Conservation (phyloP, 2,888 invertebrate species). For the Mimachlamys varia region DNA sequence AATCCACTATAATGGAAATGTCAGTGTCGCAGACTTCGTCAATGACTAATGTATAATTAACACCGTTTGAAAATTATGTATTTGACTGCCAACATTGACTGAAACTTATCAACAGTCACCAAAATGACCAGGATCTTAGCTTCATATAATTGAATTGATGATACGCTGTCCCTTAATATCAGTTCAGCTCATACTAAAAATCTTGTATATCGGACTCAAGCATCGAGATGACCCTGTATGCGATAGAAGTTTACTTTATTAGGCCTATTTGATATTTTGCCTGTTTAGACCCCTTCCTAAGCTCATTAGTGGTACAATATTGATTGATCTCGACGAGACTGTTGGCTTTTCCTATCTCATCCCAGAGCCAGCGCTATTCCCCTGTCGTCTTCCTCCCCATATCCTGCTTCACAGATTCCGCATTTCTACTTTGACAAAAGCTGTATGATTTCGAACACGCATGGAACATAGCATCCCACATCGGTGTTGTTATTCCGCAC, state of each 20-base stretch:
- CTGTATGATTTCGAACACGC: slow-evolving; percentile 9
- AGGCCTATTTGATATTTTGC: slow-evolving; percentile 3
- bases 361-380: background rate
- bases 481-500: background rate
- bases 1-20: background rate
- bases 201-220: background rate
- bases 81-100: background rate
- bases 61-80: background rate
- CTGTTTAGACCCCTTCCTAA: background rate
- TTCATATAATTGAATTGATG: background rate
- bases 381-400: background rate
- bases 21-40: background rate
- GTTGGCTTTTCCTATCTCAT: slow-evolving; percentile 34
- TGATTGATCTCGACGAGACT: slow-evolving; percentile 25
- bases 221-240: background rate
- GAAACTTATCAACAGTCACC: background rate
- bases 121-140: background rate
- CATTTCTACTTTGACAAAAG: slow-evolving; percentile 34
- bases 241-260: background rate
- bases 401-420: background rate
- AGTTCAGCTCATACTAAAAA: background rate
- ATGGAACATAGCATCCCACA: background rate
- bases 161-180: background rate
- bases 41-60: slow-evolving; percentile 10
- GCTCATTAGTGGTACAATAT: slow-evolving; percentile 9